Evolutionary conservation across 2,113 vertebrate genomes (phyloP).

Genomic region (Chamaea fasciata): DNA sequence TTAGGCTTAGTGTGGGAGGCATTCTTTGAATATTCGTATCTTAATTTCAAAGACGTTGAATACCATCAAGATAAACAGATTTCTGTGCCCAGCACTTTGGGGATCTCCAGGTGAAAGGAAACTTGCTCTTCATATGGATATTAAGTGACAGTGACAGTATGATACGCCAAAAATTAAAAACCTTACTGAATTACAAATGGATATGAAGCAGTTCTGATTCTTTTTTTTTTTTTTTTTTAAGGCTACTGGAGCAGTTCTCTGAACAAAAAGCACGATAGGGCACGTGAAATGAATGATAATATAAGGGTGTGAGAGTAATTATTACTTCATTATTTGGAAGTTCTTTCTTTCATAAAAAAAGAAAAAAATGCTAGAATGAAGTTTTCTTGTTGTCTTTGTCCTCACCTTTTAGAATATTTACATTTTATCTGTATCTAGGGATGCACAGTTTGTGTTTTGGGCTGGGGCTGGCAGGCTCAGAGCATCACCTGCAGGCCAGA

Average conservation of each 20-base stretch:
- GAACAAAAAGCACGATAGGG: background rate
- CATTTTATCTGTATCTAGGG: background rate
- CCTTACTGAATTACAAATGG: background rate
- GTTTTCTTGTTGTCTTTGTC: background rate
- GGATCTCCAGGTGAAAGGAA: slow-evolving; percentile 17
- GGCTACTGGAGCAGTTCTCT: background rate
- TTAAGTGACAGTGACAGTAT: background rate
- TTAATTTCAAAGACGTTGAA: slow-evolving; percentile 23
- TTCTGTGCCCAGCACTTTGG: background rate
- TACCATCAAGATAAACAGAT: slow-evolving; percentile 20
- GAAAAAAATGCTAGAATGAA: background rate
- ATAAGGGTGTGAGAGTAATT: background rate
- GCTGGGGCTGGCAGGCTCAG: background rate
- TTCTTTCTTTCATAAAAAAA: background rate
- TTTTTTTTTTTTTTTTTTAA: background rate
- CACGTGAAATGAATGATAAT: background rate
- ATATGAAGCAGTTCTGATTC: background rate
- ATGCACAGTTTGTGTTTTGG: background rate
- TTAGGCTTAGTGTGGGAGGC: slow-evolving; percentile 40
- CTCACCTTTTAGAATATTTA: background rate
- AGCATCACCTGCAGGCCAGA: background rate
- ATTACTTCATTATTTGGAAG: background rate
- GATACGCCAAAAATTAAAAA: background rate
- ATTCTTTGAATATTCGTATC: slow-evolving; percentile 45
- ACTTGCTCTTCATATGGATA: background rate